Conservation (phyloP, 1,140 invertebrate species). For the Leptoteleia sp. region DNA sequence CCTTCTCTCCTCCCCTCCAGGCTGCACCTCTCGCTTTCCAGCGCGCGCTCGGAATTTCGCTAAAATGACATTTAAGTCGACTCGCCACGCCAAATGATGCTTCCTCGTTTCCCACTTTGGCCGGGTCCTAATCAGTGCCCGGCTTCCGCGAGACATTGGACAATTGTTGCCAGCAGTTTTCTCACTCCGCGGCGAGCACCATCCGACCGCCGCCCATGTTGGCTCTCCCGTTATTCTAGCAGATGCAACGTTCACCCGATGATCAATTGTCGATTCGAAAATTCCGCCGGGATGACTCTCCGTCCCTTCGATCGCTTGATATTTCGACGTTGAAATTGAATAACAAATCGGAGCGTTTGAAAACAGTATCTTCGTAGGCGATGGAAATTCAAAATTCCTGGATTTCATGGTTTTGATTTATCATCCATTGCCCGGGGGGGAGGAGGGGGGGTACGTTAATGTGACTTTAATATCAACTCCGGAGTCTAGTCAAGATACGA, state of each 20-base stretch:
- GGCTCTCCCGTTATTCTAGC: slow-evolving; percentile 33
- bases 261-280: slow-evolving; percentile 7
- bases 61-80: slow-evolving; percentile 52
- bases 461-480: slow-evolving; percentile 33
- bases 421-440: too few species aligned
- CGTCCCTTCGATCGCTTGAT: background rate
- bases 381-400: too few species aligned
- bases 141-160: background rate
- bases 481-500: slow-evolving; percentile 24
- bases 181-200: background rate
- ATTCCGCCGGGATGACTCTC: too few species aligned
- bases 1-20: slow-evolving; percentile 39
- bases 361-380: too few species aligned
- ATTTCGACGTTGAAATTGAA: background rate
- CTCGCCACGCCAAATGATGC: slow-evolving; percentile 6
- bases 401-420: too few species aligned
- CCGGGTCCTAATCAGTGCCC: background rate
- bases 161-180: background rate
- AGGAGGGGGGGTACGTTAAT: slow-evolving; percentile 33
- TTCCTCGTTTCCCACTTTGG: slow-evolving; percentile 3
- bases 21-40: slow-evolving; percentile 47
- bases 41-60: slow-evolving; percentile 38
- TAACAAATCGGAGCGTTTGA: too few species aligned
- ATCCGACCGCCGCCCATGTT: slow-evolving; percentile 37
- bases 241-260: slow-evolving; percentile 28